Base-by-base conservation (phyloP, 2,797 vertebrate genomes). In the Oreochromis mossambicus region DNA sequence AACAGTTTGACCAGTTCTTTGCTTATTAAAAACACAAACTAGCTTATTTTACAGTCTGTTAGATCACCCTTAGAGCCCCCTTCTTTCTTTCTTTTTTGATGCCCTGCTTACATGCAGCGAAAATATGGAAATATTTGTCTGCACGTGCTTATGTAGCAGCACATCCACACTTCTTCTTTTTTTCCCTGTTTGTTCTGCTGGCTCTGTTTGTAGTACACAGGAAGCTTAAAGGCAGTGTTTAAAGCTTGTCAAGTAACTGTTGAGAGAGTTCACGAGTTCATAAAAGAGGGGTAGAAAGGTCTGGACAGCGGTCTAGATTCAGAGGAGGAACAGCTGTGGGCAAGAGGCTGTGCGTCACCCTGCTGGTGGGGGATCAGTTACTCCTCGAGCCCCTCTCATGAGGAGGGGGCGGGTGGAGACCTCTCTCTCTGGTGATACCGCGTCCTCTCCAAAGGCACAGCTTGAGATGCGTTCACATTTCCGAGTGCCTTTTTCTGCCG, bases 311-410 rank as follows among this genome's bases (percentile, higher is more conserved):
- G 3, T 58, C 82, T 78, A 17, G 52, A 14, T 52, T 79, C 51
- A 85, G 83, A 77, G 50, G 76, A 86, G 81, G 55, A 89, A 86
- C 92, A 94, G 93, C 93, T 94, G 91, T 88, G 81, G 52, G 78
- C 17, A 50, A 32, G 46, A 32, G 29, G 46, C 46, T 50, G 68
- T 78, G 85, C 15, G 87, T 87, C 87, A 83, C 51, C 52, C 79
- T 73, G 48, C 68, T 6, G 54, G 70, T 73, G 82, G 63, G 43
- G 61, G 82, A 84, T 89, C 87, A 85, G 58, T 83, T 87, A 21
- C 83, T 84, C 77, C 50, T 83, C 5, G 46, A 75, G 83, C 81
- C 66, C 81, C 81, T 81, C 85, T 75, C 78, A 8, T 4, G 38
- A 77, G 77, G 36, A 81, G 77, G 48, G 77, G 58, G 70, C 4